Base-by-base conservation (phyloP, 2,113 vertebrate species). In the Meles meles region DNA sequence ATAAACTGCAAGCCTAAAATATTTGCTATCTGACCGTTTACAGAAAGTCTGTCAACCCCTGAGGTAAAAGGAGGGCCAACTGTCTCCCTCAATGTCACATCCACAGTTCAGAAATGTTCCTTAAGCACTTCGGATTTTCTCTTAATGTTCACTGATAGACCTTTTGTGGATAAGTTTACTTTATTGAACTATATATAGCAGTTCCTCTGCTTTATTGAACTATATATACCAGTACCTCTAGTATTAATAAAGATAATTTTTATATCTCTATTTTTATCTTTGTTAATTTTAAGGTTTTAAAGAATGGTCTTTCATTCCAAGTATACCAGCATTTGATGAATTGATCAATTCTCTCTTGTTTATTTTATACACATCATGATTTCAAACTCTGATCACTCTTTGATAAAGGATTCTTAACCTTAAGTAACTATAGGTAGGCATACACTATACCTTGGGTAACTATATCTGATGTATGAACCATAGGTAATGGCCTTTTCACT, bases 221-320 rank as follows among this genome's bases (percentile, higher is more conserved):
- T 42, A 42, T 42, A 42, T 42, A 42, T 42, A 42, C 6, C 10
- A 63, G 49, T 4, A 77, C 17, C 39, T 83, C 69, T 87, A 72
- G 34, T 76, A 5, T 65, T 97, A 94, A 65, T 47, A 42, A 81
- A 69, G 44, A 86, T 7, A 37, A 88, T 77, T 81, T 98, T 88
- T 94, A 93, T 6, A 65, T 61, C n/a, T 93, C 20, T 67, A 34
- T 39, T 21, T 80, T 85, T 79, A 80, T 79, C 31, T 81, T 80
- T 65, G 85, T 18, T 47, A 63, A 72, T 87, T 96, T 83, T 72
- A 76, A 74, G 67, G 23, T 90, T 92, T 88, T 87, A 90, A 96
- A 88, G 34, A 85, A 94, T 65, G 63, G 42, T 76, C 13, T 55
- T 65, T 72, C 23, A 90, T 55, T 93, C 25, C 25, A 67, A 82